These are phyloP conservation scores for Coluber constrictor DNA, from an alignment of 2,797 vertebrate genomes.

Conservation along the genomic window DNA sequence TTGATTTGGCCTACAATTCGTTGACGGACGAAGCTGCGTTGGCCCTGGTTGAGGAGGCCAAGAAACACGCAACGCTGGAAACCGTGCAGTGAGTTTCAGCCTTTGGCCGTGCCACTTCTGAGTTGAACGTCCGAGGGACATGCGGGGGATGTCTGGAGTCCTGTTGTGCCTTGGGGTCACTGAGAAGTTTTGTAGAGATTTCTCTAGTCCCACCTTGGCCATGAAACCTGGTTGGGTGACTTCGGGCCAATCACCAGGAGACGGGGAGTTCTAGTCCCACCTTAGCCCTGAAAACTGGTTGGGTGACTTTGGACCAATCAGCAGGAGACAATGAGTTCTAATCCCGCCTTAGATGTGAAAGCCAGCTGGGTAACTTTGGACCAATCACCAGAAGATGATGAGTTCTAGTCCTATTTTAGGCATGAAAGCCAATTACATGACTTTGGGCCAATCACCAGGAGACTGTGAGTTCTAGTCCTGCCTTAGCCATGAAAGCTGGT, in stretches of 20 bases:
- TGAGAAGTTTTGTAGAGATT: background rate
- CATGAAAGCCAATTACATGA: too few species aligned
- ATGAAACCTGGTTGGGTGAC: too few species aligned
- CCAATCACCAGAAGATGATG: too few species aligned
- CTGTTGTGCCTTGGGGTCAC: background rate
- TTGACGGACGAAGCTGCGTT: conserved; percentile 83
- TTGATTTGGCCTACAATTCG: conserved; percentile 92
- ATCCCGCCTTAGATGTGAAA: too few species aligned
- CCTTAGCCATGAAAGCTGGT: accelerated
- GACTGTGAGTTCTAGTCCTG: background rate
- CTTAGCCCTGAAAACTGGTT: background rate
- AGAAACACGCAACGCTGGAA: conserved; percentile 81
- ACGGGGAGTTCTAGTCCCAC: background rate
- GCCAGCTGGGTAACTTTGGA: too few species aligned
- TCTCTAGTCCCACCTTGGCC: background rate
- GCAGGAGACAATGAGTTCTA: background rate
- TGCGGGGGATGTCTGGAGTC: accelerated
- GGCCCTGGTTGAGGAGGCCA: conserved; percentile 82
- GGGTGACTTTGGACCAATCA: background rate
- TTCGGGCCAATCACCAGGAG: too few species aligned
- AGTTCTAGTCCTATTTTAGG: too few species aligned
- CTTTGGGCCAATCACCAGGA: too few species aligned
- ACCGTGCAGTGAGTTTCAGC: conserved; percentile 85
- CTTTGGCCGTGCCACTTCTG: background rate
- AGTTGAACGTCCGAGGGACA: accelerated